Evolutionary conservation across 2,888 invertebrate genomes (phyloP), one percentile per base, ranked within the genome.

Genomic region (Ectemnius continuus): DNA sequence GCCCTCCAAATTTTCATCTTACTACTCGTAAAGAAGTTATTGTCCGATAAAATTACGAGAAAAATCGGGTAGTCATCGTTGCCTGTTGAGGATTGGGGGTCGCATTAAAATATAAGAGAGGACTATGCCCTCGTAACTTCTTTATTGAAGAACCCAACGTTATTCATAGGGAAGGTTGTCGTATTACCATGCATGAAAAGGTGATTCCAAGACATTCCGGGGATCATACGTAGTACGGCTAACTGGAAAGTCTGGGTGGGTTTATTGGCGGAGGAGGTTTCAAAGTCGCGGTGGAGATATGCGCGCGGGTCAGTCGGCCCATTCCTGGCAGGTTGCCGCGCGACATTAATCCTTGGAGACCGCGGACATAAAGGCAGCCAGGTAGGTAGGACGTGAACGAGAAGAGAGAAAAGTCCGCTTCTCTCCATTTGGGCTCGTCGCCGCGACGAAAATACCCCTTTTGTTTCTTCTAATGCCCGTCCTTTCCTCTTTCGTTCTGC

Each of bases 261-360:
- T 61, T 65, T 68, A 67, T 67, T 20, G 48, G 73, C 62, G 73
- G 77, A 67, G 73, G 66, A 20, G 66, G 66, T 63, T 57, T 67
- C 47, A 71, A 80, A 72, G 73, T 59, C 48, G 28, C 20, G 47
- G 71, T 52, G 16, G 52, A 23, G 23, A 52, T 75, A 79, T 78
- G 80, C 80, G 80, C 79, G 73, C 79, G 79, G 86, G 86, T 86
- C 85, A 86, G 86, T 81, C 84, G 81, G 81, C 81, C 82, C 77
- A 84, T 85, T 87, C 87, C 87, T 88, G 88, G 88, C 88, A 87
- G 75, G 70, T 76, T 85, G 87, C 88, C 88, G 84, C 74, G 81
- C 76, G 84, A 85, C 87, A 85, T 88, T 88, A 88, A 88, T 89
- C 88, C 88, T 86, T 74, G 72, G 82, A 78, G 83, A 78, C 75